Percentiles rank a stretch among this genome's conserved stretches.
Conservation (phyloP, 2,888 invertebrate genomes). For the Conchocele bisecta region DNA sequence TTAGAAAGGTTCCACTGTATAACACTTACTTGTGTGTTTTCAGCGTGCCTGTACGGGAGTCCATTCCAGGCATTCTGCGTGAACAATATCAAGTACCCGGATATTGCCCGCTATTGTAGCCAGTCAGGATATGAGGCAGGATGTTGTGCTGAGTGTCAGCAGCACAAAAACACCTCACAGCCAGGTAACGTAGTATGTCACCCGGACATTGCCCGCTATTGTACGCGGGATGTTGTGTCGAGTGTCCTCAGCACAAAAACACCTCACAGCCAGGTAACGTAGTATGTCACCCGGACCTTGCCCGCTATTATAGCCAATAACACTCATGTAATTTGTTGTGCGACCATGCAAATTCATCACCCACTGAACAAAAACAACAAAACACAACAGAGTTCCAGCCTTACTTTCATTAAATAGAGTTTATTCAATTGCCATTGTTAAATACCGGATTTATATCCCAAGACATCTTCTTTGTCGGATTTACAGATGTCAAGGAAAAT, state of each 20-base stretch:
- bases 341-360: too few species aligned
- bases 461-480: too few species aligned
- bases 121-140: constrained; percentile 37
- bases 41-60: constrained; percentile 52
- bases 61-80: constrained; percentile 45
- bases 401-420: too few species aligned
- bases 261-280: constrained; percentile 25
- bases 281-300: constrained; percentile 34
- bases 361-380: too few species aligned
- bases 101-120: constrained; percentile 45
- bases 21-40: neutral
- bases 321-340: too few species aligned
- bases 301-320: constrained; percentile 42
- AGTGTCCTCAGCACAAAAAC: constrained; percentile 36
- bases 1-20: neutral
- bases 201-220: constrained; percentile 49
- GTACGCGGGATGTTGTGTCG: constrained; percentile 43
- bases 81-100: constrained; percentile 42
- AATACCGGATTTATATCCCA: too few species aligned
- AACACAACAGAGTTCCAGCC: too few species aligned
- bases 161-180: constrained; percentile 28
- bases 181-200: constrained; percentile 16
- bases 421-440: too few species aligned
- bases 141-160: constrained; percentile 43
- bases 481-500: too few species aligned